Base-by-base conservation (phyloP, 2,113 vertebrate species). In the Myotis brandtii region DNA sequence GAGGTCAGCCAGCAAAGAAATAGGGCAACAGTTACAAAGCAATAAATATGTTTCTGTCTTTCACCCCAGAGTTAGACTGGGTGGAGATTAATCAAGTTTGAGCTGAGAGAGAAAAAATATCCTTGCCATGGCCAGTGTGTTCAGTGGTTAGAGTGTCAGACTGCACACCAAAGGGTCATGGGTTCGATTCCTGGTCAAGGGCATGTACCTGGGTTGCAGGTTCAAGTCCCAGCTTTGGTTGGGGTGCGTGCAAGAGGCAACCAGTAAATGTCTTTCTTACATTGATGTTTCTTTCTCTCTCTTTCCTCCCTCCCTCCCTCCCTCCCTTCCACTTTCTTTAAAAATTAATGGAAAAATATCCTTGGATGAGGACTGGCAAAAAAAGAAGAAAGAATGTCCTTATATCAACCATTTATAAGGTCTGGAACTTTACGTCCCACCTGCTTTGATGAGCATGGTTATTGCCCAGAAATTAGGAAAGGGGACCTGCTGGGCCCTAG, bases 401-500 rank as follows among this genome's bases (percentile, higher is more conserved):
- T 82, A 92, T 94, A 89, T 94, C 56, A 90, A 10, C 9, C 59
- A 43, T 40, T 80, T 83, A 5, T 77, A 46, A 86, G 9, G 27
- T 46, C 48, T 83, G 73, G 75, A 96, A 93, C 25, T 86, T 90
- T 23, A 54, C 66, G 37, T 66, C 25, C 18, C 76, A 7, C 59
- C 62, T 93, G n/a, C 69, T 96, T 80, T 95, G 73, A 64, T 90
- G 59, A 91, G 20, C 25, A 86, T 95, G 21, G 21, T 64, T 96
- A 37, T 94, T 87, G 81, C 52, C 46, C 46, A 84, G 66, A 96
- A 94, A 91, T 62, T 76, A 72, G 50, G 40, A 30, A 73, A 91
- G 46, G 50, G 46, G 9, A 70, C 52, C 52, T 88, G 18, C 43
- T 73, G 37, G 21, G 23, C 56, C 34, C 52, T 80, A 50, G 34